Conservation (phyloP, 2,888 invertebrate species). For the Hoplodrina blanda region DNA sequence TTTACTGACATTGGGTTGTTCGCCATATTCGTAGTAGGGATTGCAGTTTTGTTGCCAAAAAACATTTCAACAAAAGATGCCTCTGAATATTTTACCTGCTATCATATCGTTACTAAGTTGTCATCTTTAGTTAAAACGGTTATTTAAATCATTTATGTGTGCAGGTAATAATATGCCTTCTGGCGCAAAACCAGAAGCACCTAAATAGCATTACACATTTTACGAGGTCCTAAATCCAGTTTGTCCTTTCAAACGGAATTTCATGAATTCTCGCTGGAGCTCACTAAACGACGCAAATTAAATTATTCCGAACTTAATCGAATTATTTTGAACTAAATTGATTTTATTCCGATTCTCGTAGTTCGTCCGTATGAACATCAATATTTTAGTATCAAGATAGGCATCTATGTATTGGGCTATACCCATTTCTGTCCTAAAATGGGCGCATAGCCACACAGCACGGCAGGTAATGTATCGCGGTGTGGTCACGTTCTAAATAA, state of each 20-base stretch:
- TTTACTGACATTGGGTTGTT: constrained; percentile 35
- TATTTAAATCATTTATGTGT: constrained; percentile 40
- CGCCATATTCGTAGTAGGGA: constrained; percentile 39
- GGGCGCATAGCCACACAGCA: constrained; percentile 68
- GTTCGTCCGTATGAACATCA: constrained; percentile 24
- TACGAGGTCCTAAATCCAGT: constrained; percentile 46
- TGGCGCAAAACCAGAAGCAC: constrained; percentile 64
- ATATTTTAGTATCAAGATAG: constrained; percentile 18
- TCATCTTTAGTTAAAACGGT: constrained; percentile 18
- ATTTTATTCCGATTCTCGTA: constrained; percentile 33
- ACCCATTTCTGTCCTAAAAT: constrained; percentile 69
- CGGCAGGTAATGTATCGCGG: constrained; percentile 77
- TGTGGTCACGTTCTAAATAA: constrained; percentile 86
- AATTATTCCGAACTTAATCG: constrained; percentile 46
- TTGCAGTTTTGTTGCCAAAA: constrained; percentile 44
- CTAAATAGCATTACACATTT: constrained; percentile 59
- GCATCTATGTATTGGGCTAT: constrained; percentile 16
- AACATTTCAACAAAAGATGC: constrained; percentile 30
- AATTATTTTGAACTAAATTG: constrained; percentile 42
- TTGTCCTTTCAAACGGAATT: constrained; percentile 47
- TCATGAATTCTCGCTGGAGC: constrained; percentile 40
- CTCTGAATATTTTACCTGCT: constrained; percentile 23
- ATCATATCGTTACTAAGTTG: constrained; percentile 19
- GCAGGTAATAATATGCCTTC: constrained; percentile 52
- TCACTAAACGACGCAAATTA: constrained; percentile 40